These are phyloP conservation scores for Coryphaenoides rupestris DNA, from an alignment of 2,113 vertebrate genomes.

Conservation along the genomic window DNA sequence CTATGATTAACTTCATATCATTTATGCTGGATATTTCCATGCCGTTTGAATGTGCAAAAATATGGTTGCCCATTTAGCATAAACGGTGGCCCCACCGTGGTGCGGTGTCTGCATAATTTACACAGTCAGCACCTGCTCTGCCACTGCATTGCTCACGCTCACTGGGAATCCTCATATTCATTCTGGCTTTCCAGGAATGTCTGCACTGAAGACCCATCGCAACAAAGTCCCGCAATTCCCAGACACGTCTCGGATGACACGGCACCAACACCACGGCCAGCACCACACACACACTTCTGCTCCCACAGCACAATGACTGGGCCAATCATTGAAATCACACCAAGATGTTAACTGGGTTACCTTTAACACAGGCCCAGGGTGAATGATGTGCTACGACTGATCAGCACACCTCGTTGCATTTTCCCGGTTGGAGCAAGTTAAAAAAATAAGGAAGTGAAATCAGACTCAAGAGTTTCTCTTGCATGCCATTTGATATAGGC, in stretches of 20 bases:
- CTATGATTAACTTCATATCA: neutral
- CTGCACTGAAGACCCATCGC: constrained; percentile 30
- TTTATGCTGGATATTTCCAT: neutral
- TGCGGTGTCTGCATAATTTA: constrained; percentile 34
- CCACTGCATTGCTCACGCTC: constrained; percentile 53
- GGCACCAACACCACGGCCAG: constrained; percentile 23
- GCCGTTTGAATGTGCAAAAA: constrained; percentile 2
- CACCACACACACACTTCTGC: too few relatives aligned
- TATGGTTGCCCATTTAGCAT: constrained; percentile 15
- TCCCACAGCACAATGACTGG: too few relatives aligned
- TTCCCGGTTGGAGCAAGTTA: too few relatives aligned
- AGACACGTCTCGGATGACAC: constrained; percentile 53
- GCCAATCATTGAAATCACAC: too few relatives aligned
- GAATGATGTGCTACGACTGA: too few relatives aligned
- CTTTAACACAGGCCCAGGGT: too few relatives aligned
- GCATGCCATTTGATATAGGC: too few relatives aligned
- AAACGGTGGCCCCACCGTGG: too few relatives aligned
- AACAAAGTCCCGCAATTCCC: constrained; percentile 45
- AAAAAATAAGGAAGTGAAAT: too few relatives aligned
- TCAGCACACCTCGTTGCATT: too few relatives aligned
- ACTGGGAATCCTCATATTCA: constrained; percentile 59
- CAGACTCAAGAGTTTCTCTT: too few relatives aligned
- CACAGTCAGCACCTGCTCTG: constrained; percentile 61
- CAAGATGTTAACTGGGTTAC: too few relatives aligned
- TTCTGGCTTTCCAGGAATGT: constrained; percentile 65